Evolutionary conservation across 2,113 vertebrate species (phyloP), one percentile per base, ranked within the genome.

Genomic region (Embiotoca jacksoni): DNA sequence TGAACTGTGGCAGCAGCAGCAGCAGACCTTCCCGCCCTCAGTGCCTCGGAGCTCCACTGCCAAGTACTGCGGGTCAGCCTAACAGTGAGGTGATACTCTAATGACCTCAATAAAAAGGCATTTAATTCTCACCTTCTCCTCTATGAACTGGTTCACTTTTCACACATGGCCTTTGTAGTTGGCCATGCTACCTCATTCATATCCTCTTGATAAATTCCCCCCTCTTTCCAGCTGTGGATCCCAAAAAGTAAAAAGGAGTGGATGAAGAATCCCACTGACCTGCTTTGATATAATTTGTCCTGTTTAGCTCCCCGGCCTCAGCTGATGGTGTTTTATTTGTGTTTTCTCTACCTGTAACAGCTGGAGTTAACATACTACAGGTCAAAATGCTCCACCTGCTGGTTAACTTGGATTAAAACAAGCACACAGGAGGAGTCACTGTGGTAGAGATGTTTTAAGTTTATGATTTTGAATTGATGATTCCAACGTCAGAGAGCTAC

Each of bases 51-150:
- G 86, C 11, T 78, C 72, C 50, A 61, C 82, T 87, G 89, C 73
- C 66, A 93, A 93, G 90, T 90, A 87, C 61, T 77, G 37, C 71
- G 44, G 62, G 75, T 80, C 78, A 82, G 70, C 57, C 85, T 89
- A 65, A 88, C 93, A 89, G 83, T 47, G 77, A 92, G 83, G 85
- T 91, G 92, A 86, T 56, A 89, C 82, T 80, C 86, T 89, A 93
- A 94, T 91, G 88, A 91, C 90, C 82, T 89, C 88, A 88, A 91
- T 90, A 95, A 93, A 91, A 84, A 78, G 80, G 65, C 80, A 68
- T 81, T 92, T 92, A 78, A 89, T 90, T 94, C 90, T 83, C 93
- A 92, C 92, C 84, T 81, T 67, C 62, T 78, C 41, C 78, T 82
- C 78, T 72, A 82, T 72, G 83, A 83, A 75, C 85, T 71, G 70